Evolutionary conservation across 2,797 vertebrate species (phyloP), one percentile per base, ranked within the genome.

Genomic region (Myiotriccus ornatus): DNA sequence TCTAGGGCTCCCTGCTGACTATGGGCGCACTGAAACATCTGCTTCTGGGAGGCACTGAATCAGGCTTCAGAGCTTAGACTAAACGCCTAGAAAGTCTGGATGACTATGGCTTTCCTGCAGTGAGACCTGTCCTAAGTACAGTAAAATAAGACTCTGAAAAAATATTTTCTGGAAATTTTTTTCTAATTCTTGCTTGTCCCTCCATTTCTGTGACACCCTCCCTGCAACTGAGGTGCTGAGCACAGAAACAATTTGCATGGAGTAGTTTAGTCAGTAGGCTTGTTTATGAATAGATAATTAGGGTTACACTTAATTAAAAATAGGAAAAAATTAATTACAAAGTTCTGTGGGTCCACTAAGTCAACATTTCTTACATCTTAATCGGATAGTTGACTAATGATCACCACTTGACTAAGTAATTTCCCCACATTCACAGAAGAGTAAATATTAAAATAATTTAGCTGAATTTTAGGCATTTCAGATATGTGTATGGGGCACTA

Each of bases 241-340:
- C n/a, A 41, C 23, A 94, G 62, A 76, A 90, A 55, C 12, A 57
- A 86, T 81, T 91, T 93, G 3, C 23, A 20, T 35, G 27, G 32
- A 78, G 7, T 41, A 84, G 25, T 75, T 93, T 88, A 63, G 80
- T 73, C 67, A 67, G 59, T 68, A 86, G 73, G 19, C 59, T 84
- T 69, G 28, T 75, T 91, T 91, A 60, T 74, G 87, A 84, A 76
- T 79, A 90, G 84, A 52, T 92, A 90, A 94, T 92, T 95, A 76
- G 28, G 27, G 43, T 88, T 93, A 84, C 47, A 27, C 47, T 76
- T 76, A 80, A 94, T 93, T 94, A 75, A 94, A 93, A 93, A 69
- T 9, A 37, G 44, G 47, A 82, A 55, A 91, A 86, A 79, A 23
- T 84, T 86, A 93, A 93, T 96, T 95, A 87, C 22, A 47, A 65